Base-by-base conservation (phyloP, 2,888 invertebrate genomes). In the Trypoxylon attenuatum region DNA sequence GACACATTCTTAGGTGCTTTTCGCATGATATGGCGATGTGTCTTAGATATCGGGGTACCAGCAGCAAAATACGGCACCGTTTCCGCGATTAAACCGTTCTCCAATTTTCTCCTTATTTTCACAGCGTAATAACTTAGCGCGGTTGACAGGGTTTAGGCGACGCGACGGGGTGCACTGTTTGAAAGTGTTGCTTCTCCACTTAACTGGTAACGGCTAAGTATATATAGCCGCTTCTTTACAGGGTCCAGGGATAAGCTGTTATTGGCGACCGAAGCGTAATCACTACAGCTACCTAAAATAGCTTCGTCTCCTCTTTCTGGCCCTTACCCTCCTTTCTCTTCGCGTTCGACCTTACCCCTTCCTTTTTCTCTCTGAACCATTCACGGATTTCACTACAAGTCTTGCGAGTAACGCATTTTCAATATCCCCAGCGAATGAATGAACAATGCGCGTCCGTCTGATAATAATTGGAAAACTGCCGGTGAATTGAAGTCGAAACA, bases 91-190 rank as follows among this genome's bases (percentile, higher is more conserved):
- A 76, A 66, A 78, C 64, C 69, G 66, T 61, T 73, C 67, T 72
- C 65, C 72, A 77, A 78, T 77, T 77, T 78, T 78, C 77, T 65
- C 69, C 78, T 76, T 76, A 76, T 76, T 78, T 73, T 73, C 69
- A 64, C 67, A 63, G 54, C 56, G 64, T 78, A 71, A 78, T 78
- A 78, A 73, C 68, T 73, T 76, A 61, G 47, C 47, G 53, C 42
- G 56, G 58, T 54, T 65, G 62, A 71, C 60, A 55, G 63, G 55
- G 67, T 67, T 60, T 56, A 51, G 63, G 27, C 47, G 45, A 22
- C 21, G 53, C 15, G 27, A 13, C n/a, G 56, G 49, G 27, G 43
- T 13, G 21, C 19, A 2, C n/a, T n/a, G 21, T 22, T 16, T 10
- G 46, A 23, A 47, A 50, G 23, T 27, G 38, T 29, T 52, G 47